Conservation (phyloP, 2,113 vertebrate species). For the Oreocharis arfaki region DNA sequence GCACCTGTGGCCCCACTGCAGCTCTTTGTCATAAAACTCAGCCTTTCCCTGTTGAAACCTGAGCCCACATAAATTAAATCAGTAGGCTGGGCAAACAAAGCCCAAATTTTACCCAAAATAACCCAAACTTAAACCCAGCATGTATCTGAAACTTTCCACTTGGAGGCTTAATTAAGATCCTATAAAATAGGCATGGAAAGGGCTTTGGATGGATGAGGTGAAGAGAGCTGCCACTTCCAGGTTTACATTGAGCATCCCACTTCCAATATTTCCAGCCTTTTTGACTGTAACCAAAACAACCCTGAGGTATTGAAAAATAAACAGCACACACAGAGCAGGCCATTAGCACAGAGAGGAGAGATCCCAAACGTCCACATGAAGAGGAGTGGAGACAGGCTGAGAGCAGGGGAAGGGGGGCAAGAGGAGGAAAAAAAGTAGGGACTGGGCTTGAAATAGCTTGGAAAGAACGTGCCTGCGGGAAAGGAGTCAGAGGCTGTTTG, state of each 20-base stretch:
- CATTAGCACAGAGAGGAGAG: background rate
- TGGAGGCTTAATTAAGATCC: background rate
- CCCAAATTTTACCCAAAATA: background rate
- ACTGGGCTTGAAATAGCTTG: slow-evolving; percentile 26
- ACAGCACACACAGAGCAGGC: background rate
- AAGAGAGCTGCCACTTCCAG: background rate
- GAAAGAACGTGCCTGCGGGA: slow-evolving; percentile 10
- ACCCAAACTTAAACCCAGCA: background rate
- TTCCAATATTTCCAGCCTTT: background rate
- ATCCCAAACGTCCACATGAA: slow-evolving; percentile 1
- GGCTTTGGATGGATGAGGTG: background rate
- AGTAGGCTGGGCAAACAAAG: background rate
- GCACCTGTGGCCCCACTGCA: background rate
- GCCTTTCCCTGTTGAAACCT: background rate
- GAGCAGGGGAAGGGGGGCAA: background rate
- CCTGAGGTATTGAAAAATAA: background rate
- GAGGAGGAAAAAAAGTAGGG: background rate
- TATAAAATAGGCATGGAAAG: background rate
- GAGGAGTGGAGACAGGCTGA: background rate
- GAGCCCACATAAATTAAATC: background rate
- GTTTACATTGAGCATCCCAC: background rate
- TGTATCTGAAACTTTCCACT: background rate
- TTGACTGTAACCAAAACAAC: slow-evolving; percentile 4
- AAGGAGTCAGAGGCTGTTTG: slow-evolving; percentile 15
- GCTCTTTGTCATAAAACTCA: background rate